These are phyloP conservation scores for Coecobrya sp. DNA, from an alignment of 2,888 invertebrate genomes.

Conservation along the genomic window DNA sequence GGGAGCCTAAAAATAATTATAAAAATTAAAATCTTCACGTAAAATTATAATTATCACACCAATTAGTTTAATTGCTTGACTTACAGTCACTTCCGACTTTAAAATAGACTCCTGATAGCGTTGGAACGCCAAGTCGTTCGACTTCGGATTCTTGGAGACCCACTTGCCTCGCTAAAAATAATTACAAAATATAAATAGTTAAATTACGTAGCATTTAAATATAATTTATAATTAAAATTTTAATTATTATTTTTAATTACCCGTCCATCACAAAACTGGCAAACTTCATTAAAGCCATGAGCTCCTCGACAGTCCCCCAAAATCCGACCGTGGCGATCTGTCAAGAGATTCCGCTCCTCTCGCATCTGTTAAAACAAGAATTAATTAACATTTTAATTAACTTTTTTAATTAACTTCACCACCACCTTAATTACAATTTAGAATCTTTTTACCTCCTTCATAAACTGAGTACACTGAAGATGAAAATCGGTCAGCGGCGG, in stretches of 20 bases:
- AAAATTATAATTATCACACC: too few relatives aligned
- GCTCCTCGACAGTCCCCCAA: neutral
- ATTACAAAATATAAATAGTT: neutral
- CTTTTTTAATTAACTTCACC: neutral
- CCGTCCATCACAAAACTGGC: conserved; percentile 1
- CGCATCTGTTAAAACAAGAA: neutral
- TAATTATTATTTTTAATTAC: neutral
- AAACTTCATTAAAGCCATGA: neutral
- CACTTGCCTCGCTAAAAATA: neutral
- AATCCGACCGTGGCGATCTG: neutral
- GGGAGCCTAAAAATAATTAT: neutral
- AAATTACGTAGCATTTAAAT: neutral
- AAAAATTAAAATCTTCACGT: neutral
- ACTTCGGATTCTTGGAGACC: neutral
- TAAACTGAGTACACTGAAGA: neutral
- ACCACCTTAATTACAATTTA: too few relatives aligned
- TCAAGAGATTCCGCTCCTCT: neutral
- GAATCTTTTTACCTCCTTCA: neutral
- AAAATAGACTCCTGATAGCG: neutral
- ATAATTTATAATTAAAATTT: neutral
- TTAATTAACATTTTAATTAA: neutral
- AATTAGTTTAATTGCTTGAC: neutral
- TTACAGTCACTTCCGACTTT: neutral
- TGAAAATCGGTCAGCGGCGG: neutral
- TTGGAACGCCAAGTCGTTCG: neutral